A percentile compares a stretch with the other conserved stretches of the same genome.
Evolutionary conservation across 2,888 invertebrate species (phyloP).

Genomic region (Noctua pronuba): DNA sequence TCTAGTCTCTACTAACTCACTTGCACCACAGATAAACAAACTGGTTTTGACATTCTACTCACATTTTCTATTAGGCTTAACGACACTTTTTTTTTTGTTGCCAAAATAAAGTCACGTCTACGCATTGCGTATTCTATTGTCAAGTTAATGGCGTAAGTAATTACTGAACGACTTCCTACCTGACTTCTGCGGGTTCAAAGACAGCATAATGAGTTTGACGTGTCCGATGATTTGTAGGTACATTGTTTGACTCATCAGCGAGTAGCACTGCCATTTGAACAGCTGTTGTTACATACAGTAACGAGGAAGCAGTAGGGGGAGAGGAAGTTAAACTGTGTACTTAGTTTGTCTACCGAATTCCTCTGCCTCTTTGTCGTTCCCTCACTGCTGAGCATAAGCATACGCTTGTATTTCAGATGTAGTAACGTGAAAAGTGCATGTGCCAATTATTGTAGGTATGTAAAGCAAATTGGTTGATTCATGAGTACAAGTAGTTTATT

Average conservation of each 20-base stretch:
- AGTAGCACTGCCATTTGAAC: background rate
- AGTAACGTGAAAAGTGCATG: background rate
- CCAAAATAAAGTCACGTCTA: conserved; percentile 9
- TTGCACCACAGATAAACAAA: background rate
- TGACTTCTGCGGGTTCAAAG: background rate
- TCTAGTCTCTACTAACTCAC: background rate
- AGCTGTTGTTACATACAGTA: background rate
- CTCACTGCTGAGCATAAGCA: too few species aligned
- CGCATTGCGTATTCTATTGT: conserved; percentile 20
- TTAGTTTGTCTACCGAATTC: background rate
- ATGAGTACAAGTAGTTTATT: background rate
- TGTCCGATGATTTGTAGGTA: background rate
- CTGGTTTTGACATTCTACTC: background rate
- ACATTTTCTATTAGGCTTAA: background rate
- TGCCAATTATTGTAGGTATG: background rate
- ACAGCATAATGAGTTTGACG: conserved; percentile 12
- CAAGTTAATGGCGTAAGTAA: conserved; percentile 11
- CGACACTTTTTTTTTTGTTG: conserved; percentile 28
- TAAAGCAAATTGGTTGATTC: background rate
- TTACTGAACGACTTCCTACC: conserved; percentile 28
- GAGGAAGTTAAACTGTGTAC: background rate
- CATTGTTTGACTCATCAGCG: background rate
- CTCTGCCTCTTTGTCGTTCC: background rate
- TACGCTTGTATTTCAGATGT: background rate
- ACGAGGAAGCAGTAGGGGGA: background rate